Evolutionary conservation across 2,113 vertebrate genomes (phyloP), one percentile per base, ranked within the genome.

Genomic region (Erythrocebus patas): DNA sequence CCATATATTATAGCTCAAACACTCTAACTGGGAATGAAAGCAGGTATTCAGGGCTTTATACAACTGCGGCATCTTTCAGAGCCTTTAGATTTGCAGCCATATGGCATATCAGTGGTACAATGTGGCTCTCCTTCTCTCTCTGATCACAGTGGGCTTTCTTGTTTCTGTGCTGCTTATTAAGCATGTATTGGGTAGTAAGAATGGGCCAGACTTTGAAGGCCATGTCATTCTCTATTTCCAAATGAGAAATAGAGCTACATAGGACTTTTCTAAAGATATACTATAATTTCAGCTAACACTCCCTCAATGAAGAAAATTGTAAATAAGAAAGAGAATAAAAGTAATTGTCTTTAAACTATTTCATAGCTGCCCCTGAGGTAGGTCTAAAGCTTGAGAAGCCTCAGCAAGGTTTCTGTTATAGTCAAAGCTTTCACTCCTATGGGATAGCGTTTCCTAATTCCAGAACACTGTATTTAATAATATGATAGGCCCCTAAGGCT

Each of bases 1-100:
- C 89, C 86, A 27, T 90, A n/a, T 87, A 79, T 97, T 97, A 82
- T 55, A 82, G 96, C 75, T 78, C 79, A 96, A 40, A 96, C 85
- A n/a, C 50, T 96, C 0, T 6, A 0, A 66, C 81, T 75, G 84
- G 86, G 50, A 80, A 40, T 81, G 75, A 94, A 35, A 64, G 95
- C 89, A 30, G 23, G 78, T 73, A 43, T 95, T 97, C 95, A 94
- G 97, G 93, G 40, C 83, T 89, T 97, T 81, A 13, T 1, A n/a
- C 40, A 32, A 73, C 35, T 0, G 2, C 0, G 2, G 55, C 87
- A 22, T 66, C 92, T 57, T 84, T 78, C 73, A 90, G 43, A 72
- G 73, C 68, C 48, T 73, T 40, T 35, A 72, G 84, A 43, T 91
- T 91, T 96, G 85, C 40, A 73, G 40, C 95, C 84, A 11, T 32